phyloP scores from a whole-genome alignment of 23 tunicate genomes.

The Trididemnum nubilum region DNA sequence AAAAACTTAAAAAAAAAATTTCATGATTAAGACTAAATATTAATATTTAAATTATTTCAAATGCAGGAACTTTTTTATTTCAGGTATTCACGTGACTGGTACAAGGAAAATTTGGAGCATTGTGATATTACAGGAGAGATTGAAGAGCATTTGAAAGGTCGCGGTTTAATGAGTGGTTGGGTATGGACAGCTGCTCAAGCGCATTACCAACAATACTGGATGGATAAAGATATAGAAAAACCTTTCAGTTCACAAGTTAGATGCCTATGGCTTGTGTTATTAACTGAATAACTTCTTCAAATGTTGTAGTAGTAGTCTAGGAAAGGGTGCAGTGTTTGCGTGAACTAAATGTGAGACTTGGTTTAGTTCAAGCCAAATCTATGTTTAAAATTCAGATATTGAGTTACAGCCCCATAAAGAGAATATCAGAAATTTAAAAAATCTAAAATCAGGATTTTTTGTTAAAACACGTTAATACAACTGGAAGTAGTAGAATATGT shows the following conservation, averaged over 20 bases:
- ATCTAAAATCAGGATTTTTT: too few relatives aligned
- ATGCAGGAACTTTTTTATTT: too few relatives aligned
- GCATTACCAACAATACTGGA: conserved; percentile 61
- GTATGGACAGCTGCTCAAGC: conserved; percentile 91
- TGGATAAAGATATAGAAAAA: conserved; percentile 72
- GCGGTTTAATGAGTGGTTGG: conserved; percentile 95
- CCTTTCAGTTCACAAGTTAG: conserved; percentile 80
- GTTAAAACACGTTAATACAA: too few relatives aligned
- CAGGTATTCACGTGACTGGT: conserved; percentile 79
- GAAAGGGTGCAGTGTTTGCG: not conserved
- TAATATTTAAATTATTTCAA: too few relatives aligned
- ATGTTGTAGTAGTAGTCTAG: too few relatives aligned
- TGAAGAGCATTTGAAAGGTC: conserved; percentile 85
- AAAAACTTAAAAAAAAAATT: too few relatives aligned
- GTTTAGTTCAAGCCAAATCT: too few relatives aligned
- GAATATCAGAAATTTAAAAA: too few relatives aligned
- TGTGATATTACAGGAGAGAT: conserved; percentile 91
- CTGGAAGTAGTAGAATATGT: too few relatives aligned
- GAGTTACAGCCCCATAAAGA: too few relatives aligned
- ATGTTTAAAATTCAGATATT: too few relatives aligned
- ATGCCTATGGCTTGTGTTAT: not conserved
- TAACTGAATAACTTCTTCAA: not conserved
- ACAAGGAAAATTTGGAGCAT: conserved; percentile 71
- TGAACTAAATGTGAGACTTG: not conserved
- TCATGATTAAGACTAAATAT: too few relatives aligned